phyloP scores from a whole-genome alignment of 2,797 vertebrate species.

The Chromis chromis region DNA sequence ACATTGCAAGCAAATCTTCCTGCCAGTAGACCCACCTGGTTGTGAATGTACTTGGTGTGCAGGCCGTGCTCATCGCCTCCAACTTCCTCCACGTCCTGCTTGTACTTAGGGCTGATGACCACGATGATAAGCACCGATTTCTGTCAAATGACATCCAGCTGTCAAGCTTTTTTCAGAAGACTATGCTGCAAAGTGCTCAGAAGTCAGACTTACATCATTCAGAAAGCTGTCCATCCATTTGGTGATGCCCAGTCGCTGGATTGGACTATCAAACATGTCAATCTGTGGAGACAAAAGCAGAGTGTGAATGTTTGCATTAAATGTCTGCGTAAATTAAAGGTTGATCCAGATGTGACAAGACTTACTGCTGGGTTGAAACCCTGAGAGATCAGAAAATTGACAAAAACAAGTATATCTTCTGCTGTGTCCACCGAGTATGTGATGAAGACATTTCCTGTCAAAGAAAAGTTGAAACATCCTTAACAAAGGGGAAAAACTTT shows the following conservation, averaged over 20 bases:
- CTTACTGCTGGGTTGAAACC: slow-evolving; percentile 94
- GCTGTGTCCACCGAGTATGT: slow-evolving; percentile 94
- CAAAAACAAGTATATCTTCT: slow-evolving; percentile 87
- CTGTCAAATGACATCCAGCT: slow-evolving; percentile 74
- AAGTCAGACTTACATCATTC: slow-evolving; percentile 88
- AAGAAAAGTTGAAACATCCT: neutral
- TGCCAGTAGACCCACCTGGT: slow-evolving; percentile 86
- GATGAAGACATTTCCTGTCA: slow-evolving; percentile 93
- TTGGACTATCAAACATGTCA: slow-evolving; percentile 92
- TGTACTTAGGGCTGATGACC: slow-evolving; percentile 97
- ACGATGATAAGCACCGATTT: slow-evolving; percentile 96
- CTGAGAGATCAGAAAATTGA: slow-evolving; percentile 89
- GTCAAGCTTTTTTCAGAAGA: slow-evolving; percentile 6
- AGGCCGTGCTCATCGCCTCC: slow-evolving; percentile 93
- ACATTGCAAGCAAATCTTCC: slow-evolving; percentile 2
- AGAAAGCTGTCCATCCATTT: slow-evolving; percentile 96
- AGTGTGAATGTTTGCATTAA: neutral
- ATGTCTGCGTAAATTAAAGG: neutral
- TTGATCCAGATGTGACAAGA: slow-evolving; percentile 25
- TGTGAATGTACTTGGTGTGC: slow-evolving; percentile 97
- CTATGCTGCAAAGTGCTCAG: neutral
- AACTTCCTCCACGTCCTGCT: slow-evolving; percentile 91
- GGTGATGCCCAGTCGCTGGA: slow-evolving; percentile 91
- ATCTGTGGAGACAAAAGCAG: slow-evolving; percentile 82
- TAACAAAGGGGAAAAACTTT: neutral